Base-by-base conservation (phyloP, 2,888 invertebrate genomes). In the Cyrtodaria siliqua region DNA sequence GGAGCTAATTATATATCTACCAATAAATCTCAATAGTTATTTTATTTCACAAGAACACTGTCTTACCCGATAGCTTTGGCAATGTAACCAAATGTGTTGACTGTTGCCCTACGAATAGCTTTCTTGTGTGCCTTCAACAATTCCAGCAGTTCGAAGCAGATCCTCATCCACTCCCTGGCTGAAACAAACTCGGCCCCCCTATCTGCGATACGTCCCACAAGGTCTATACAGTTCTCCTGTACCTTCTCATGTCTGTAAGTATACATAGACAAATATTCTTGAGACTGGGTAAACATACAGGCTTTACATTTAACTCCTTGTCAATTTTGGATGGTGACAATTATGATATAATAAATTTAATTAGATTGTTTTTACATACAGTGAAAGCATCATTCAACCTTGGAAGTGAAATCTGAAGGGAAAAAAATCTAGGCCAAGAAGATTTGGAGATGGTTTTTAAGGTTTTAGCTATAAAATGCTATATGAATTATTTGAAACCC, bases 141-240 rank as follows among this genome's bases (percentile, higher is more conserved):
- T 93, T 99, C 99, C 72, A 99, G 94, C 73, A 99, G 94, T 93
- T 99, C 99, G 92, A 99, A 99, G 92, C 99, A 99, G 93, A 99
- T 99, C 89, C 99, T 95, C 99, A 99, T 99, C 99, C 99, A 99
- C 94, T 99, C 99, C 64, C 99, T 95, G 0, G 99, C 99, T 0
- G 99, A 98, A 0, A 99, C 99, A 92, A 98, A 99, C 93, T 99
- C 99, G 0, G 99, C 98, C 2, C 99, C 99, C 87, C 99, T 95
- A 94, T 99, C 99, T 20, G 99, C 99, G 86, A 99, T 99, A 87
- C 99, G 96, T 40, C 99, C 99, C 9, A 99, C 99, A 84, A 99
- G 95, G 94, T 99, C 99, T 84, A 99, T 99, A 92, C 99, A 99
- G 93, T 99, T 99, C 94, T 99, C 99, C 95, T 99, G 99, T 67